Conservation (phyloP, 2,888 invertebrate genomes). For the Drosophila melanocephala region DNA sequence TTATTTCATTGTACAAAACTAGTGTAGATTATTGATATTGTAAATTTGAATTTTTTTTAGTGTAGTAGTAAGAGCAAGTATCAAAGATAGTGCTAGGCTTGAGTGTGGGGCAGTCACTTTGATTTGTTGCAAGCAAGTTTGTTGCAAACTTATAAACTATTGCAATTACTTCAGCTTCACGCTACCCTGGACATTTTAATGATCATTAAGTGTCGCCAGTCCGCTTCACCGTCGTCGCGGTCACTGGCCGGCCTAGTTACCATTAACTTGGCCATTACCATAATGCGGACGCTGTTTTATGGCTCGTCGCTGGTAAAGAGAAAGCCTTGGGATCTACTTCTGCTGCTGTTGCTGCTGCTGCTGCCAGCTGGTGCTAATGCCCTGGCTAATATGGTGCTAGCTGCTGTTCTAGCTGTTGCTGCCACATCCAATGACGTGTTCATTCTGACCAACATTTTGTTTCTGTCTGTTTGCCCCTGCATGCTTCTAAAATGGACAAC, state of each 20-base stretch:
- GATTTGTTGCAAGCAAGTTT: constrained; percentile 29
- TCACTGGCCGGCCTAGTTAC: constrained; percentile 75
- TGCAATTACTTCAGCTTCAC: constrained; percentile 72
- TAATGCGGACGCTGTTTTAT: constrained; percentile 71
- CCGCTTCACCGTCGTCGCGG: constrained; percentile 44
- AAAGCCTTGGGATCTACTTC: constrained; percentile 39
- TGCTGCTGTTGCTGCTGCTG: constrained; percentile 5
- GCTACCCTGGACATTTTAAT: constrained; percentile 68
- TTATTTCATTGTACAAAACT: background rate
- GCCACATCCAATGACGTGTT: constrained; percentile 47
- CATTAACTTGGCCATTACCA: constrained; percentile 53
- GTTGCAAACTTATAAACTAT: constrained; percentile 67
- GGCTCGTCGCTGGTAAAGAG: constrained; percentile 43
- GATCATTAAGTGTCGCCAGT: constrained; percentile 59
- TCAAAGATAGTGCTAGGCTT: constrained; percentile 27
- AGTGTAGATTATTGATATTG: background rate
- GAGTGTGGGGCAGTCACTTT: constrained; percentile 11
- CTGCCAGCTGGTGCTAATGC: constrained; percentile 69
- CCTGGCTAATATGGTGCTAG: constrained; percentile 54
- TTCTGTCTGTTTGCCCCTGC: constrained; percentile 1
- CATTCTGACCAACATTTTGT: constrained; percentile 14
- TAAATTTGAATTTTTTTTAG: background rate
- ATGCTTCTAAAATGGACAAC: constrained; percentile 27
- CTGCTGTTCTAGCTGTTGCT: constrained; percentile 39
- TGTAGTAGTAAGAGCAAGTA: constrained; percentile 1